Conservation (phyloP, 2,888 invertebrate genomes). For the Carcina quercana region DNA sequence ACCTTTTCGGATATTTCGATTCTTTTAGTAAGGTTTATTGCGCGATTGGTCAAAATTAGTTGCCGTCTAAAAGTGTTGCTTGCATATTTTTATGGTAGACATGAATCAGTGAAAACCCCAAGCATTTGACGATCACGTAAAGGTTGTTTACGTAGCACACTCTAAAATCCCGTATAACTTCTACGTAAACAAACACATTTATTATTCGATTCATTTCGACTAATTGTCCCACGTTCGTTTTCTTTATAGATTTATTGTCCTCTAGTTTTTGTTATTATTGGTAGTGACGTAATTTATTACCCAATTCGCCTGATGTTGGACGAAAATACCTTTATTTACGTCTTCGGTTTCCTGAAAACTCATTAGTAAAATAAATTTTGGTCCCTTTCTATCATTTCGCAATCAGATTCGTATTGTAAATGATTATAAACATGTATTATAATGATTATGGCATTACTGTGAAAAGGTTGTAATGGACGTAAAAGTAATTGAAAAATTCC, state of each 20-base stretch:
- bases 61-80: too few relatives aligned
- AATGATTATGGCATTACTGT: too few relatives aligned
- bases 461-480: too few relatives aligned
- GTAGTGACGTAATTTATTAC: slow-evolving; percentile 9
- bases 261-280: slow-evolving; percentile 13
- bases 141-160: slow-evolving; percentile 5
- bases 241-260: slow-evolving; percentile 20
- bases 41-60: too few relatives aligned
- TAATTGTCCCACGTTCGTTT: slow-evolving; percentile 22
- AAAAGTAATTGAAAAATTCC: too few relatives aligned
- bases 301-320: slow-evolving; percentile 1
- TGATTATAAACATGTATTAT: too few relatives aligned
- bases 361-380: background rate
- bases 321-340: slow-evolving; percentile 1
- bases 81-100: too few relatives aligned
- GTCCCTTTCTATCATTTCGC: background rate
- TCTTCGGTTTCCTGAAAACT: background rate
- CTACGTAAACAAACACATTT: slow-evolving; percentile 26
- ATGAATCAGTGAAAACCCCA: too few relatives aligned
- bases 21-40: too few relatives aligned
- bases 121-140: slow-evolving; percentile 14
- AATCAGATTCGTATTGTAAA: background rate
- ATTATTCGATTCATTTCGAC: slow-evolving; percentile 22
- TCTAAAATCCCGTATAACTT: slow-evolving; percentile 11
- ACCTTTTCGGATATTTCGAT: too few relatives aligned